Conservation (phyloP, 2,113 vertebrate species). For the Rhipidura dahli region DNA sequence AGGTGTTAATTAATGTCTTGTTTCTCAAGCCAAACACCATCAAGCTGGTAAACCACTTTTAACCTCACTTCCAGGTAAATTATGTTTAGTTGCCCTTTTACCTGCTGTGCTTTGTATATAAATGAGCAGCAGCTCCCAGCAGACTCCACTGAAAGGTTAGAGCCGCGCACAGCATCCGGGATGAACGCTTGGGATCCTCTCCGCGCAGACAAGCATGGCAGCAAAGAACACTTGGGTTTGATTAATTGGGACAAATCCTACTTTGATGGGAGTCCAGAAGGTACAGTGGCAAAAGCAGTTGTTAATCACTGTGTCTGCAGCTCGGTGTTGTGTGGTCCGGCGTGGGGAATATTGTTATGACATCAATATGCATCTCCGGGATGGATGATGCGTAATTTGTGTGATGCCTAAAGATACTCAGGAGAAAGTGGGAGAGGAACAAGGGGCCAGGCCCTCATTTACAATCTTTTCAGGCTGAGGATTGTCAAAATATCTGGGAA, state of each 20-base stretch:
- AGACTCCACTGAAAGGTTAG: constrained; percentile 69
- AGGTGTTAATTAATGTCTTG: constrained; percentile 56
- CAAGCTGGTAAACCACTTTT: constrained; percentile 45
- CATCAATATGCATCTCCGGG: constrained; percentile 42
- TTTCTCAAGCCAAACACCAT: constrained; percentile 26
- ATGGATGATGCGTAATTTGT: constrained; percentile 26
- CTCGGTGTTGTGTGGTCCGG: background rate
- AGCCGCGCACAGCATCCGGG: constrained; percentile 13
- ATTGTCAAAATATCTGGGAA: constrained; percentile 60
- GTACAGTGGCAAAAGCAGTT: background rate
- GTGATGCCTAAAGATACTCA: constrained; percentile 41
- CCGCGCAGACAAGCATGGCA: background rate
- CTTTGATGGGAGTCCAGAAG: constrained; percentile 3
- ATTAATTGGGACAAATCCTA: constrained; percentile 64
- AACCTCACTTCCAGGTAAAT: constrained; percentile 47
- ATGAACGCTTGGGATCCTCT: constrained; percentile 35
- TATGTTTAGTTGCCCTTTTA: constrained; percentile 60
- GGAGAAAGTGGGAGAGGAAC: constrained; percentile 13
- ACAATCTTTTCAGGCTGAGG: constrained; percentile 48
- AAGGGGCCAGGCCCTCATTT: constrained; percentile 51
- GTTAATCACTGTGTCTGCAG: constrained; percentile 29
- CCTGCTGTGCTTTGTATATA: background rate
- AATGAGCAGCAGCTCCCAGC: constrained; percentile 52
- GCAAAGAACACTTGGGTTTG: constrained; percentile 48
- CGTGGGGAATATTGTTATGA: background rate